phyloP scores from a whole-genome alignment of 2,797 vertebrate genomes.

The Ammospiza maritima region DNA sequence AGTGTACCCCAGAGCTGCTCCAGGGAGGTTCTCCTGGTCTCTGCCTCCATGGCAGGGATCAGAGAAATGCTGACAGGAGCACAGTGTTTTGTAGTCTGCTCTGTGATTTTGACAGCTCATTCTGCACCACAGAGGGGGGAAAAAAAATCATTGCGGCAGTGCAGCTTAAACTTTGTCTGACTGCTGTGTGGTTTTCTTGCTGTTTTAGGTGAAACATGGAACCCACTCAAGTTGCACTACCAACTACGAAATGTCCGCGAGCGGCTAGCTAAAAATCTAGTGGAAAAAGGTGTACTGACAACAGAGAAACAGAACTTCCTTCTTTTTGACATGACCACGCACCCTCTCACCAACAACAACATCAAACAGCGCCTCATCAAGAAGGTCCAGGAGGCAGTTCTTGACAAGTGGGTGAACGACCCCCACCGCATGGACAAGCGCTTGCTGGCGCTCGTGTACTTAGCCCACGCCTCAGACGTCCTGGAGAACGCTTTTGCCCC shows the following conservation, averaged over 20 bases:
- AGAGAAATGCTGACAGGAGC: background rate
- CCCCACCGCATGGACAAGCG: constrained; percentile 97
- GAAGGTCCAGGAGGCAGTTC: constrained; percentile 93
- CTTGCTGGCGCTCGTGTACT: constrained; percentile 91
- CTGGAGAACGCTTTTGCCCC: constrained; percentile 97
- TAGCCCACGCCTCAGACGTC: constrained; percentile 95
- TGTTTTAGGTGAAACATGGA: constrained; percentile 92
- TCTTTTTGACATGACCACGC: constrained; percentile 96
- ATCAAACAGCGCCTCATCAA: constrained; percentile 97
- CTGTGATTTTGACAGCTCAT: background rate
- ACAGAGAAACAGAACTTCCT: constrained; percentile 99
- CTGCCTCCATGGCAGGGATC: background rate
- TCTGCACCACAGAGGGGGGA: rapidly evolving
- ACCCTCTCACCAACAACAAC: constrained; percentile 94
- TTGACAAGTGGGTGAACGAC: constrained; percentile 96
- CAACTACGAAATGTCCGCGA: constrained; percentile 95
- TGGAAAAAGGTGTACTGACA: constrained; percentile 95
- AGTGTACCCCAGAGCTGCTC: background rate
- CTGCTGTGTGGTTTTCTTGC: background rate
- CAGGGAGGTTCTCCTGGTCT: background rate
- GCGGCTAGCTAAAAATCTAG: constrained; percentile 93
- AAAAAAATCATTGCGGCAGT: background rate
- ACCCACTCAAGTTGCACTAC: constrained; percentile 95
- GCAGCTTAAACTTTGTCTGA: background rate
- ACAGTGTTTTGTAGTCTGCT: background rate